Evolutionary conservation across 2,888 invertebrate genomes (phyloP), one percentile per base, ranked within the genome.

Genomic region (Glaucopsyche alexis): DNA sequence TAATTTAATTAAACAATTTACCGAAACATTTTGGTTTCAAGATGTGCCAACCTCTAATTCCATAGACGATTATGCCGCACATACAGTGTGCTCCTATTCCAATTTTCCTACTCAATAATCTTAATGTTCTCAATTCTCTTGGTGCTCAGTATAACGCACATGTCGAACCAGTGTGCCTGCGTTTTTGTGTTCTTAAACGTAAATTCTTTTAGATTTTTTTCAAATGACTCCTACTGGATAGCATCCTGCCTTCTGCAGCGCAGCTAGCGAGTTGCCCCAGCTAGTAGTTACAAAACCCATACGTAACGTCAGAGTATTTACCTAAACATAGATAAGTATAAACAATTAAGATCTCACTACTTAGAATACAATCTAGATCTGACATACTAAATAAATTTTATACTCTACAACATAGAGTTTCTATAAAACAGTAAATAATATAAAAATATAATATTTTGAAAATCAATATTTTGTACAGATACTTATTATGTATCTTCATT

Each of bases 111-210:
- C 69, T 69, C 69, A 19, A 47, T 69, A 38, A 40, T 40, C 60
- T 60, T 45, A 67, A 13, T 67, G 67, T 67, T 67, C 45, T 67
- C 42, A 40, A 77, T 78, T 79, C 77, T 75, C 72, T 74, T 77
- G 73, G 75, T 76, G 75, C 79, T 76, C 71, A 73, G 50, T 67
- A 74, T 75, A 74, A 76, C 76, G 76, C 76, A 76, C 75, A 76
- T 72, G 71, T 75, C 14, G 66, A 67, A 50, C 67, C 50, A 13
- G 66, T 40, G 50, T 72, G 72, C 42, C 66, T 52, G 66, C 19
- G 50, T 50, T 65, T 66, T 72, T 52, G 72, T 67, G 66, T 67
- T 72, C 66, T 52, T 72, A 60, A 29, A 29, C 60, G 13, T 55
- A 50, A 66, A 45, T 49, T 50, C 72, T 50, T 50, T 38, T 50